Conservation (phyloP, 2,113 vertebrate genomes). For the Anser cygnoides region DNA sequence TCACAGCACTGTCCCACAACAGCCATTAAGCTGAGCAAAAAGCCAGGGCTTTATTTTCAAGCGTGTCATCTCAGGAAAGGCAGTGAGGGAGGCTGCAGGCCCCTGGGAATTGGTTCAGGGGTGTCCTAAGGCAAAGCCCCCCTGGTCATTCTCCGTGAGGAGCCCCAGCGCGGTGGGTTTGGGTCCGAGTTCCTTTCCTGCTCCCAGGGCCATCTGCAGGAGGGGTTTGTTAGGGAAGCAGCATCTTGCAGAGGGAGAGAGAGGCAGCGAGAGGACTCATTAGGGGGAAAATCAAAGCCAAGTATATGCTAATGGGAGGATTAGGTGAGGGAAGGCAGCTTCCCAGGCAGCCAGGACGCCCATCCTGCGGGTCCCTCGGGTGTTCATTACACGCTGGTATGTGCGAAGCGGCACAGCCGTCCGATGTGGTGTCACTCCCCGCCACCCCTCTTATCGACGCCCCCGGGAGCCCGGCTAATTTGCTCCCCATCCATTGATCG, state of each 20-base stretch:
- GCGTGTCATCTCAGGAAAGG: neutral
- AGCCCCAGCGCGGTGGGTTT: accelerated
- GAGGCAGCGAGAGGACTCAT: neutral
- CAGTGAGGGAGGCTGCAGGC: neutral
- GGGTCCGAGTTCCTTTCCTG: neutral
- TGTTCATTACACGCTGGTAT: slow-evolving; percentile 56
- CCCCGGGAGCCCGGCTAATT: slow-evolving; percentile 35
- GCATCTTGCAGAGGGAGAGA: neutral
- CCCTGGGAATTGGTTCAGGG: neutral
- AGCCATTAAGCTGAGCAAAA: neutral
- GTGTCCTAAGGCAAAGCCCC: neutral
- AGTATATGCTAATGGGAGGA: neutral
- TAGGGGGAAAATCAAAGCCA: neutral
- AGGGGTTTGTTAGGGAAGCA: neutral
- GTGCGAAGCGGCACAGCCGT: slow-evolving; percentile 5
- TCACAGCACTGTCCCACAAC: neutral
- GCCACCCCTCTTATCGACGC: slow-evolving; percentile 25
- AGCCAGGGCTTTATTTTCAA: neutral
- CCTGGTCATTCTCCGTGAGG: accelerated
- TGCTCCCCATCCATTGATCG: slow-evolving; percentile 67
- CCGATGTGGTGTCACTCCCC: slow-evolving; percentile 11
- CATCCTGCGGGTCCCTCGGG: slow-evolving; percentile 27
- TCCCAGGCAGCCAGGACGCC: slow-evolving; percentile 3
- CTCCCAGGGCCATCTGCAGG: neutral
- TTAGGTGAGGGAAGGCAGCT: slow-evolving; percentile 17